Percentiles rank a stretch among this genome's conserved stretches.
Evolutionary conservation across 2,888 invertebrate genomes (phyloP).

Genomic region (Cheilosia grossa): DNA sequence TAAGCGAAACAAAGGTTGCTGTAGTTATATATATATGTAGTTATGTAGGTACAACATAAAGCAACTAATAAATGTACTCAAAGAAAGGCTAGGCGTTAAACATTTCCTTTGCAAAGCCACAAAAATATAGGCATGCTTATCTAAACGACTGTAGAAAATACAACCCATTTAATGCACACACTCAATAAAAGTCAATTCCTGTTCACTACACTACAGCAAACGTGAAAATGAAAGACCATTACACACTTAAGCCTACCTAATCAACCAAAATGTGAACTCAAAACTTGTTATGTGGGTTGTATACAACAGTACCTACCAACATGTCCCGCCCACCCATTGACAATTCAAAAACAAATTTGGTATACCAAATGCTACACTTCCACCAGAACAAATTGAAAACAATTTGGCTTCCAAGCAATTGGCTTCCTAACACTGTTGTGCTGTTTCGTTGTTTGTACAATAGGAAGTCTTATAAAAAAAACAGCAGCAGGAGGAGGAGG

Average conservation of each 20-base stretch:
- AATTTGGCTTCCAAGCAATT: conserved; percentile 64
- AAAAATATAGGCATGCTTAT: no score
- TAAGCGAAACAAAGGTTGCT: no score
- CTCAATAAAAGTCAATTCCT: not conserved
- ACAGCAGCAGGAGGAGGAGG: conserved; percentile 4
- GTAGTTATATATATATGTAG: no score
- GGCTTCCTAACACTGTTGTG: conserved; percentile 49
- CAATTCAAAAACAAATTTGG: conserved; percentile 41
- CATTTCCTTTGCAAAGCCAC: no score
- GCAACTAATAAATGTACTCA: no score
- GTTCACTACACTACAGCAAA: not conserved
- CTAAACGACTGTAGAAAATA: no score
- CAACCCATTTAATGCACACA: not conserved
- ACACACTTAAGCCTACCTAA: conserved; percentile 2
- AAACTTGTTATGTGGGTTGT: conserved; percentile 18
- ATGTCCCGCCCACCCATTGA: conserved; percentile 10
- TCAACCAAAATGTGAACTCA: conserved; percentile 27
- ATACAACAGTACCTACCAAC: conserved; percentile 6
- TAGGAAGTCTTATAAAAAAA: conserved; percentile 2
- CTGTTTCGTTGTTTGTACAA: conserved; percentile 29
- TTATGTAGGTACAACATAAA: no score
- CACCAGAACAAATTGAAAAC: conserved; percentile 53
- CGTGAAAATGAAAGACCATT: conserved; percentile 16
- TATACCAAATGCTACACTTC: conserved; percentile 46
- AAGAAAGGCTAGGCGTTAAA: no score